Percentiles rank a stretch among this genome's conserved stretches.
Conservation (phyloP, 2,113 vertebrate genomes). For the Cyphomyrus plagiostoma region DNA sequence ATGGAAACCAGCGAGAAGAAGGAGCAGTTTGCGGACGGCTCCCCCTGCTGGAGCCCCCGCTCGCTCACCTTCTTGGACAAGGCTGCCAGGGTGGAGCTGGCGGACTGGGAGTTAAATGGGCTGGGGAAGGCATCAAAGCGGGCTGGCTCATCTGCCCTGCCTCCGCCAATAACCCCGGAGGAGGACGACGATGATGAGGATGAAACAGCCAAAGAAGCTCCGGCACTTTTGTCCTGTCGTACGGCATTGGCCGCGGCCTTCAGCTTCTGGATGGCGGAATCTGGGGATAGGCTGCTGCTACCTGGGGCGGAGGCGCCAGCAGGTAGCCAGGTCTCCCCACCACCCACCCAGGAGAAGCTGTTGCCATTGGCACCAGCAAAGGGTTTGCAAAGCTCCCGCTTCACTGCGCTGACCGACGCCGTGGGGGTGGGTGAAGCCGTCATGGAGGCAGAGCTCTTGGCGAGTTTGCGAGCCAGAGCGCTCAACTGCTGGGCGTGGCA, state of each 20-base stretch:
- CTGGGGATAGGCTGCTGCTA: constrained; percentile 60
- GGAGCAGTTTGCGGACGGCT: constrained; percentile 62
- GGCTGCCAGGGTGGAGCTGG: constrained; percentile 74
- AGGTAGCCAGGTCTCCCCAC: constrained; percentile 74
- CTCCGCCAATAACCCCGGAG: neutral
- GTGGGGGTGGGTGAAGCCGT: neutral
- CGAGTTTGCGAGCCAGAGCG: constrained; percentile 72
- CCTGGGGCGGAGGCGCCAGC: constrained; percentile 63
- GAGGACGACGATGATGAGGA: constrained; percentile 14
- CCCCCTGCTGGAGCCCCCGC: constrained; percentile 66
- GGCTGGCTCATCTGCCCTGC: constrained; percentile 65
- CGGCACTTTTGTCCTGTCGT: constrained; percentile 71
- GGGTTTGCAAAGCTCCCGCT: constrained; percentile 19
- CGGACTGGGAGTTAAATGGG: constrained; percentile 74
- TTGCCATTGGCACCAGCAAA: constrained; percentile 51
- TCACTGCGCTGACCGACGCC: neutral
- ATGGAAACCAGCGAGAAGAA: constrained; percentile 90
- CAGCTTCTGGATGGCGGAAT: constrained; percentile 75
- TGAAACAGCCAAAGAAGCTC: constrained; percentile 21
- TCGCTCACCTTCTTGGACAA: constrained; percentile 79
- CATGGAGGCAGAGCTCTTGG: constrained; percentile 49
- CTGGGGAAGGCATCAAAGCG: constrained; percentile 71
- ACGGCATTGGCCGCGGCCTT: constrained; percentile 74
- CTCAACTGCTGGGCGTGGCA: constrained; percentile 75
- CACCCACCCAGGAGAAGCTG: constrained; percentile 64